Percentiles rank a stretch among this genome's conserved stretches.
These are phyloP conservation scores for Ctenodactylus gundi DNA, from an alignment of 2,113 vertebrate species.

Conservation along the genomic window DNA sequence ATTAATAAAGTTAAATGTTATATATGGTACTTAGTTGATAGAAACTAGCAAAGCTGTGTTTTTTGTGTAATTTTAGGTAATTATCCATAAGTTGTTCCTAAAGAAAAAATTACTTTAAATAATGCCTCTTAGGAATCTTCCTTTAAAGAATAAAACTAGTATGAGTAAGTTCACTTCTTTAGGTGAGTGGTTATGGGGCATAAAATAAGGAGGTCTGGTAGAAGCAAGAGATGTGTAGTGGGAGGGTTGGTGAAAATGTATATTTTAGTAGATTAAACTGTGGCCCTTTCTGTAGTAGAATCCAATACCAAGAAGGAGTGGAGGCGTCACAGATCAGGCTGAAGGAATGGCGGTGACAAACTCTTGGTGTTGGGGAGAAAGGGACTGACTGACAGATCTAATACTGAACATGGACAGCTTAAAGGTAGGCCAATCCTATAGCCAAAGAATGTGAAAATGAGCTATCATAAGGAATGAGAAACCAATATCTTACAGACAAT, in stretches of 20 bases:
- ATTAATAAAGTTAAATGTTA: background rate
- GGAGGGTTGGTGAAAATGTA: background rate
- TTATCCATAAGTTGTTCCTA: slow-evolving; percentile 22
- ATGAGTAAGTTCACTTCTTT: background rate
- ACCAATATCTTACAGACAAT: background rate
- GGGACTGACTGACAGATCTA: background rate
- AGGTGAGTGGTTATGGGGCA: background rate
- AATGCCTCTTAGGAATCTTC: background rate
- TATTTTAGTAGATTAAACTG: background rate
- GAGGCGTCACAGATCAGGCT: background rate
- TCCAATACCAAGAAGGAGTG: background rate
- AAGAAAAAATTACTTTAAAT: slow-evolving; percentile 33
- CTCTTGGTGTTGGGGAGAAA: background rate
- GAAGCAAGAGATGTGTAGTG: background rate
- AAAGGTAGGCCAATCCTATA: background rate
- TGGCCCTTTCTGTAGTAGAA: background rate
- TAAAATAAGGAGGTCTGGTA: background rate
- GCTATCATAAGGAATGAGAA: background rate
- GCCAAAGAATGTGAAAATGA: too few species aligned
- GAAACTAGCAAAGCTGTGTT: background rate
- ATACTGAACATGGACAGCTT: background rate
- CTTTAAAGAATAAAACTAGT: slow-evolving; percentile 16
- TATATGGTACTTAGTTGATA: background rate
- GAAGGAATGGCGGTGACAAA: background rate
- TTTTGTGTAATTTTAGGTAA: background rate